Conservation (phyloP, 2,888 invertebrate genomes). For the Drosophila kanekoi region DNA sequence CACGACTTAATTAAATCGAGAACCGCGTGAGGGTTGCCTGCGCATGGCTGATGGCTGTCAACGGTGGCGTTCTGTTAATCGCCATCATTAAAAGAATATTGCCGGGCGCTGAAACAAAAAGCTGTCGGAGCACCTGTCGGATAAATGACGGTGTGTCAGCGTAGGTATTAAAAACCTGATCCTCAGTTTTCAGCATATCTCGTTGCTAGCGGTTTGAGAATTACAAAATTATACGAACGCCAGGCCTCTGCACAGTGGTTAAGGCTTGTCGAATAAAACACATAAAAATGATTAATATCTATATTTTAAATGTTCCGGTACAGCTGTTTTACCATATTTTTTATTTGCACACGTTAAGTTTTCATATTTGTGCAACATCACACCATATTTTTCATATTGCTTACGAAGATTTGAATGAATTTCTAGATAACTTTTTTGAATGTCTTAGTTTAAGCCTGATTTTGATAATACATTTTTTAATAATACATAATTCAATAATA, state of each 20-base stretch:
- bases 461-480: too few species aligned
- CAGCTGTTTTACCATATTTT: too few species aligned
- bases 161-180: constrained; percentile 22
- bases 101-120: constrained; percentile 69
- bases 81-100: constrained; percentile 79
- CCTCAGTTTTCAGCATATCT: constrained; percentile 41
- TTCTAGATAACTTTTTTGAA: too few species aligned
- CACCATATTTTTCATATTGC: too few species aligned
- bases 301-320: too few species aligned
- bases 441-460: too few species aligned
- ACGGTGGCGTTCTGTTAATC: constrained; percentile 64
- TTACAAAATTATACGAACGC: constrained; percentile 46
- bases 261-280: neutral
- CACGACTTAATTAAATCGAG: constrained; percentile 79
- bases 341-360: too few species aligned
- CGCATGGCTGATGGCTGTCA: neutral
- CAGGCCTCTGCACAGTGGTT: constrained; percentile 43
- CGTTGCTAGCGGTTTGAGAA: constrained; percentile 31
- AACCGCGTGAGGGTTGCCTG: constrained; percentile 19
- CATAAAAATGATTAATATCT: neutral
- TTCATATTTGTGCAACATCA: too few species aligned
- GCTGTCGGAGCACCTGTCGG: constrained; percentile 62
- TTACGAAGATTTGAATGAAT: too few species aligned
- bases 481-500: too few species aligned
- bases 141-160: constrained; percentile 22